These are phyloP conservation scores for Calliscelio sp. DNA, from an alignment of 2,888 invertebrate genomes.

Conservation along the genomic window DNA sequence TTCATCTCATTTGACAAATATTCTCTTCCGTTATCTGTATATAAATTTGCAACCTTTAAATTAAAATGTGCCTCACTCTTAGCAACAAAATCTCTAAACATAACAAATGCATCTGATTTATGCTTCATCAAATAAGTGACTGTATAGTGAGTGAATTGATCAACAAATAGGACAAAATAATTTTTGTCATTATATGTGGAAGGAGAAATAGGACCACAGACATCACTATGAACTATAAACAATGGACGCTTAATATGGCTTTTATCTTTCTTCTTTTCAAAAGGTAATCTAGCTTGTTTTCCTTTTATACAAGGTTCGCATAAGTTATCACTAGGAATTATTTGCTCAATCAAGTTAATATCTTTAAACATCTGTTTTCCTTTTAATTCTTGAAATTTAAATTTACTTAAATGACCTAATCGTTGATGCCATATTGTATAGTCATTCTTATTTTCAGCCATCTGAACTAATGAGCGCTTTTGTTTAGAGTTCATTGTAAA, in stretches of 20 bases:
- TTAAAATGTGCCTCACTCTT: conserved; percentile 40
- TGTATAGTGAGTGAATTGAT: conserved; percentile 58
- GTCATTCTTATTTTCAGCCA: no score
- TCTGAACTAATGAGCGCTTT: no score
- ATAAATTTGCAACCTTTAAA: conserved; percentile 57
- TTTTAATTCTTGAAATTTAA: not conserved
- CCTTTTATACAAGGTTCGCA: conserved; percentile 31
- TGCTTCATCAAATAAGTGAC: conserved; percentile 21
- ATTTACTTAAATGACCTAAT: not conserved
- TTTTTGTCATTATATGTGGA: conserved; percentile 53
- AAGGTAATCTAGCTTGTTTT: conserved; percentile 25
- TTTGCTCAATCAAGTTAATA: not conserved
- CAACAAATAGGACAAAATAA: conserved; percentile 59
- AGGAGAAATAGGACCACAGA: conserved; percentile 62
- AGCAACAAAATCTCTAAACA: conserved; percentile 27
- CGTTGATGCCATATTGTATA: not conserved
- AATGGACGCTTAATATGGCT: conserved; percentile 30
- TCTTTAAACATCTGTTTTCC: conserved; percentile 65
- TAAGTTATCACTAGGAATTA: not conserved
- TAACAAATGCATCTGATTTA: conserved; percentile 56
- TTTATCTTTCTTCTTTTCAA: conserved; percentile 22
- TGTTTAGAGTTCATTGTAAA: no score
- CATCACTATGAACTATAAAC: conserved; percentile 51
- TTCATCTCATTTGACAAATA: conserved; percentile 80
- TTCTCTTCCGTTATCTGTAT: conserved; percentile 77